A percentile compares a stretch with the other conserved stretches of the same genome.
Evolutionary conservation across 2,797 vertebrate species (phyloP).

Genomic region (Coilia nasus): DNA sequence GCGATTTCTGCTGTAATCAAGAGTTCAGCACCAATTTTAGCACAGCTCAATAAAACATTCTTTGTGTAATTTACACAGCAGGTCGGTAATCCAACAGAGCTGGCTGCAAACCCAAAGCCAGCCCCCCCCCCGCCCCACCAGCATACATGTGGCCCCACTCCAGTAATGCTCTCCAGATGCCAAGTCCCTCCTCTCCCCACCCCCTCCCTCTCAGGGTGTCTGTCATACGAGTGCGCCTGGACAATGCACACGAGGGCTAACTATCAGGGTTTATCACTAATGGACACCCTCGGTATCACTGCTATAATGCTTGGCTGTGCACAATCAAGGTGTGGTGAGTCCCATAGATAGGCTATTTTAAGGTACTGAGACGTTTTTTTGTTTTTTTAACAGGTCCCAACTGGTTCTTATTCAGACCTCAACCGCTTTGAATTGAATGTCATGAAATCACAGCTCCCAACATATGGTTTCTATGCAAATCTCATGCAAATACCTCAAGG

Average conservation of each 20-base stretch:
- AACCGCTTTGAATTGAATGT: neutral
- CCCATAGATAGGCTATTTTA: neutral
- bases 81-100: slow-evolving; percentile 56
- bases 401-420: neutral
- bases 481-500: slow-evolving; percentile 48
- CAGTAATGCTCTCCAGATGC: slow-evolving; percentile 72
- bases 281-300: neutral
- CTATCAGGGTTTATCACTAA: slow-evolving; percentile 7
- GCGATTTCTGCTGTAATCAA: slow-evolving; percentile 35
- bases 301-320: neutral
- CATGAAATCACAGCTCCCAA: neutral
- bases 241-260: neutral
- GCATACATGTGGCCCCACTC: slow-evolving; percentile 65
- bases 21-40: slow-evolving; percentile 55
- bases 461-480: slow-evolving; percentile 47
- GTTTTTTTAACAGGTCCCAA: neutral
- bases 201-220: slow-evolving; percentile 1
- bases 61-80: slow-evolving; percentile 65
- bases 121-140: slow-evolving; percentile 43
- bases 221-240: neutral
- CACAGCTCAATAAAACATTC: slow-evolving; percentile 66
- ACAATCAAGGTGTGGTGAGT: neutral
- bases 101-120: slow-evolving; percentile 19
- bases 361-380: neutral
- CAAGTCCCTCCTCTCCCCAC: slow-evolving; percentile 17